Evolutionary conservation across 37 sponge, comb jelly and placozoan species (phyloP), one percentile per base, ranked within the genome.

Genomic region (Bolinopsis microptera): DNA sequence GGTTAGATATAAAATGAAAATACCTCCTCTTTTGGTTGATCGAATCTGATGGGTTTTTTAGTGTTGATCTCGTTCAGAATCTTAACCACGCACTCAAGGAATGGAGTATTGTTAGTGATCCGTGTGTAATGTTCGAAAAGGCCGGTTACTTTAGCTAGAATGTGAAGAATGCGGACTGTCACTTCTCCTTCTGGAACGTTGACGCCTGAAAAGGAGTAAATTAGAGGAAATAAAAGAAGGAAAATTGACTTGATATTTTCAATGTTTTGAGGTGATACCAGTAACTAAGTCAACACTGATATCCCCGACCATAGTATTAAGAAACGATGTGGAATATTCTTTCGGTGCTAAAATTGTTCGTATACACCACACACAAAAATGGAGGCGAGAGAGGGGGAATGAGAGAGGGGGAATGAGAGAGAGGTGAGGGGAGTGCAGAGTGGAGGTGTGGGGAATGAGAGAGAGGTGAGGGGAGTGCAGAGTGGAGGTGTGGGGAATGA

Each of bases 11-110:
- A n/a, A n/a, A n/a, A n/a, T n/a, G n/a, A n/a, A n/a, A n/a, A n/a
- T n/a, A 80, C 82, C 90, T 86, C 90, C 1, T 23, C 26, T 39
- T 86, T 38, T 9, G 25, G 26, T 48, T 27, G 41, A 23, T 86
- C 90, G 31, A 86, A 86, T 34, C 39, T 86, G n/a, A 86, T 86
- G 26, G 90, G 90, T 24, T 86, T 18, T 24, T n/a, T 41, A 28
- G 90, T n/a, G 90, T 86, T 86, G 90, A 86, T 86, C 32, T 86
- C 90, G 22, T 86, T 86, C 0, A 86, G 61, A 8, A 86, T 86
- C 61, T 86, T 86, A 13, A 86, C 90, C 30, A 41, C 90, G 36
- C 90, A 86, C 61, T 86, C 90, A 40, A 86, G 61, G 39, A 86
- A 86, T 8, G 90, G 90, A 26, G 90, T 86, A 48, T 86, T 86